Percentiles rank a stretch among this genome's conserved stretches.
Conservation (phyloP, 1,140 invertebrate species). For the Rhopalosiphum maidis region DNA sequence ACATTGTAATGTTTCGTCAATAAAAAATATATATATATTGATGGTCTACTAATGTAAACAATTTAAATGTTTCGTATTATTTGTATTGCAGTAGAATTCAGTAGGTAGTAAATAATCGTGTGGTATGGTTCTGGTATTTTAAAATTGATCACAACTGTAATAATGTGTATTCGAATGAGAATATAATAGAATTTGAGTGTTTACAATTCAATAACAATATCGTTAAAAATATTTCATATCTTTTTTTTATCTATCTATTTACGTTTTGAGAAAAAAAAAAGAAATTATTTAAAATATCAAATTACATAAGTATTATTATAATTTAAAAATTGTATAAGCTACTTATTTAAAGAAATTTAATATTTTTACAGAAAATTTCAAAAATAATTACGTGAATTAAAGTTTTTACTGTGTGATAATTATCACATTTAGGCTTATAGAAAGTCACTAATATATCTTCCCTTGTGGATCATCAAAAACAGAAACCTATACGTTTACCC, state of each 20-base stretch:
- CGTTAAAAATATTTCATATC: neutral
- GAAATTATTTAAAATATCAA: neutral
- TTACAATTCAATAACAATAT: neutral
- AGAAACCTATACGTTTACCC: neutral
- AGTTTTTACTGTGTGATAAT: constrained; percentile 12
- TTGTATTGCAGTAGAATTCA: neutral
- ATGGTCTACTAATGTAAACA: neutral
- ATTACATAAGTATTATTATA: neutral
- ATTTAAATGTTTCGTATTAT: neutral
- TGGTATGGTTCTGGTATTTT: neutral
- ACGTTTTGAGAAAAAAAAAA: neutral
- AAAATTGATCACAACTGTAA: neutral
- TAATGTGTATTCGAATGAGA: neutral
- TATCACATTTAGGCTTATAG: neutral
- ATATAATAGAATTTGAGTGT: neutral
- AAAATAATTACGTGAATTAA: neutral
- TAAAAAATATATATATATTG: neutral
- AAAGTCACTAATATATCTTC: neutral
- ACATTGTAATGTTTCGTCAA: neutral
- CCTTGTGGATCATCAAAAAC: neutral
- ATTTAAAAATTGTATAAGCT: neutral
- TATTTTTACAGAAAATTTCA: neutral
- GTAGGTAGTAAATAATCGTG: no score
- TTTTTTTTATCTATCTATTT: no score
- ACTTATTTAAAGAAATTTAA: neutral